phyloP scores from a whole-genome alignment of 2,888 invertebrate species.

The Cantharis lateralis region DNA sequence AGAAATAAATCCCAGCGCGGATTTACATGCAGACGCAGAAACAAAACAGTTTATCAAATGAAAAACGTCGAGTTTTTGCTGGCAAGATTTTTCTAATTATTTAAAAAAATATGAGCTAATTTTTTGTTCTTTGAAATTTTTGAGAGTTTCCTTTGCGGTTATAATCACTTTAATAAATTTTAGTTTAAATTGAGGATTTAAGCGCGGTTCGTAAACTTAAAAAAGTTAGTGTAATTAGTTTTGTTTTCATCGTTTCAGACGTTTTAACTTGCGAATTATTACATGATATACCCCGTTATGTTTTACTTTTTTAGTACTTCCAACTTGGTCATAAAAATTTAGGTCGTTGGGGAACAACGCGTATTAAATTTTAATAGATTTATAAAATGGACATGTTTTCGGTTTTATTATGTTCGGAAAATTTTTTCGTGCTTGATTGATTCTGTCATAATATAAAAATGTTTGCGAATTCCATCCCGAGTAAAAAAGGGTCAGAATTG shows the following conservation, averaged over 20 bases:
- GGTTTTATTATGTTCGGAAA: neutral
- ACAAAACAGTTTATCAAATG: neutral
- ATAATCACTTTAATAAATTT: slow-evolving; percentile 3
- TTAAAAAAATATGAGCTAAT: neutral
- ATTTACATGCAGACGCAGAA: neutral
- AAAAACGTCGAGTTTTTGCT: neutral
- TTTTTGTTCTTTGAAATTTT: neutral
- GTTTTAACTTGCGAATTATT: neutral
- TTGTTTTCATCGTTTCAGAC: slow-evolving; percentile 1
- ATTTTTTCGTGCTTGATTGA: neutral
- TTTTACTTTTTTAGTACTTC: neutral
- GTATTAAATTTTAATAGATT: neutral
- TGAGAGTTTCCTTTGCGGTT: neutral
- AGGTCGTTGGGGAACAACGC: neutral
- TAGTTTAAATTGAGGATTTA: slow-evolving; percentile 1
- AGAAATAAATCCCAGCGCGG: neutral
- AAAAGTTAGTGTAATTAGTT: slow-evolving; percentile 10
- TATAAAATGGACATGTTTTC: neutral
- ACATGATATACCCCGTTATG: neutral
- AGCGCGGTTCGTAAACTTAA: neutral
- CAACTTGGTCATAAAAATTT: neutral
- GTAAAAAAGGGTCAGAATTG: slow-evolving; percentile 1
- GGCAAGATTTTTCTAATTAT: neutral
- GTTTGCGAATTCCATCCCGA: neutral
- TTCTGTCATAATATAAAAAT: neutral